A percentile compares a stretch with the other conserved stretches of the same genome.
Evolutionary conservation across 2,797 vertebrate genomes (phyloP).

Genomic region (Tapirus indicus): DNA sequence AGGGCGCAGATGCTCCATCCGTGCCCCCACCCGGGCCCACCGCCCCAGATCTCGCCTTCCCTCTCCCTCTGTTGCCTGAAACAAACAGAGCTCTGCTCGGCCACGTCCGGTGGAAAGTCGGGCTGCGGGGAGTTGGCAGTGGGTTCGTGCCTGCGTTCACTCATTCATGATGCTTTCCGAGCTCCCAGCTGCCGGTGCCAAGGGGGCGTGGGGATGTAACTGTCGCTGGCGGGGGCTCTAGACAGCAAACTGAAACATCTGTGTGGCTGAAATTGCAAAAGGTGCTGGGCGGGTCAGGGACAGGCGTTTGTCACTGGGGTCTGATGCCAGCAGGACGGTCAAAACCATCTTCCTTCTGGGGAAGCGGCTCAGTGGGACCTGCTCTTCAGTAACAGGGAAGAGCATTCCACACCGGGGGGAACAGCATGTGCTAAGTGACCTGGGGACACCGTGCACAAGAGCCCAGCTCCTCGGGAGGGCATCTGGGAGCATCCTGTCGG

Average conservation of each 20-base stretch:
- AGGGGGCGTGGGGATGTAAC: neutral
- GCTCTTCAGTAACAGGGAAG: neutral
- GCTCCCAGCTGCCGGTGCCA: neutral
- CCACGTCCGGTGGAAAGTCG: no score
- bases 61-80: fast-evolving
- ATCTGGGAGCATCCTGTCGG: fast-evolving
- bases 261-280: fast-evolving
- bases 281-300: fast-evolving
- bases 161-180: fast-evolving
- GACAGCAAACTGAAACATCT: fast-evolving
- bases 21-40: fast-evolving
- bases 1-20: neutral
- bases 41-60: fast-evolving
- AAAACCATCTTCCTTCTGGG: neutral
- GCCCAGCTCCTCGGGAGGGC: neutral
- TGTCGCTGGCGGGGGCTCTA: fast-evolving
- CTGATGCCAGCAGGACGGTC: neutral
- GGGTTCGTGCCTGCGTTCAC: fast-evolving
- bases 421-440: neutral
- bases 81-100: neutral
- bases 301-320: neutral
- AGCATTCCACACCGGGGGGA: neutral
- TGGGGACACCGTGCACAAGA: fast-evolving
- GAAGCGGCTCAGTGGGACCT: fast-evolving
- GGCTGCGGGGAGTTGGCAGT: neutral